Conservation (phyloP, 2,797 vertebrate species). For the Bovichtus diacanthus region DNA sequence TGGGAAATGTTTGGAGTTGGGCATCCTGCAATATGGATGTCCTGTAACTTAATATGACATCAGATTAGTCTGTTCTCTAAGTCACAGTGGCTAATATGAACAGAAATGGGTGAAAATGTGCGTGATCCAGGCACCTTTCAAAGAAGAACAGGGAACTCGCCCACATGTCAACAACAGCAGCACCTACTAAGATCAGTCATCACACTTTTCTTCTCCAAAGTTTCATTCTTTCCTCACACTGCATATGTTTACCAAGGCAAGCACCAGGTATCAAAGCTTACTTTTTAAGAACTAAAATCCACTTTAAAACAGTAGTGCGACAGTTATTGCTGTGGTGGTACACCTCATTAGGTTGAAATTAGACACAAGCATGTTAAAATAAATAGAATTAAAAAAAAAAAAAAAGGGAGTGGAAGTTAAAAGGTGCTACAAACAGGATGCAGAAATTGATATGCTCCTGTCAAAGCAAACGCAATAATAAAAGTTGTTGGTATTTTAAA, state of each 20-base stretch:
- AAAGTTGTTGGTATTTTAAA: background rate
- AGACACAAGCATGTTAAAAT: slow-evolving; percentile 41
- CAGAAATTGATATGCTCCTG: slow-evolving; percentile 16
- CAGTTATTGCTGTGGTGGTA: slow-evolving; percentile 67
- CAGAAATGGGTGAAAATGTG: slow-evolving; percentile 6
- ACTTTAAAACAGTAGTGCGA: slow-evolving; percentile 33
- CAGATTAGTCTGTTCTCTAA: background rate
- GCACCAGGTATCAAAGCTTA: slow-evolving; percentile 27
- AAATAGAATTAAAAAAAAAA: no score
- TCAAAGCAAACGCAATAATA: background rate
- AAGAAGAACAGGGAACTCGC: slow-evolving; percentile 25
- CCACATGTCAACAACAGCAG: slow-evolving; percentile 1
- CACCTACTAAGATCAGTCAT: slow-evolving; percentile 6
- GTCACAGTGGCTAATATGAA: background rate
- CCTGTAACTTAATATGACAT: slow-evolving; percentile 9
- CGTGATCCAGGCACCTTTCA: slow-evolving; percentile 32
- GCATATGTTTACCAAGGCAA: slow-evolving; percentile 32
- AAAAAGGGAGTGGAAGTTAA: slow-evolving; percentile 24
- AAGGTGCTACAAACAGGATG: slow-evolving; percentile 60
- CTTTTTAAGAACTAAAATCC: slow-evolving; percentile 24
- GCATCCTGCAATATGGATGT: slow-evolving; percentile 10
- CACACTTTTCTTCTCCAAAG: background rate
- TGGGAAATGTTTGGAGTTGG: background rate
- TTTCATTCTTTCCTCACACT: slow-evolving; percentile 5
- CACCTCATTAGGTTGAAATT: slow-evolving; percentile 9